Base-by-base conservation (phyloP, 2,888 invertebrate species). In the Cephus pulcher region DNA sequence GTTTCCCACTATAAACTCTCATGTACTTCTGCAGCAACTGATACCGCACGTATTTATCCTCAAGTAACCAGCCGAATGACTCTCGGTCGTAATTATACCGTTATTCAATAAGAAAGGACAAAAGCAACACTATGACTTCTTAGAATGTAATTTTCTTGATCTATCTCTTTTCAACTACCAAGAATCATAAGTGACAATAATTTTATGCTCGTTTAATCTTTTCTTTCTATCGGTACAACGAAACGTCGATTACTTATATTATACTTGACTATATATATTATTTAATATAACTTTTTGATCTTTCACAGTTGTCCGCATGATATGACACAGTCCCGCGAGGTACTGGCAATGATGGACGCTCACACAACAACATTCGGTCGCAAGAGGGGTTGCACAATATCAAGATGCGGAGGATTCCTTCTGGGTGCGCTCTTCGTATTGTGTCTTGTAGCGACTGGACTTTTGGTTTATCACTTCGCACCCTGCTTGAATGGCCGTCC, bases 381-480 rank as follows among this genome's bases (percentile, higher is more conserved):
- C 74, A 94, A 94, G 88, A 93, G 93, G 76, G 95, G 95, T 34
- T 93, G 95, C 83, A 94, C 94, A 86, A 90, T 96, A 76, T 95
- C 95, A 34, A 94, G 94, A 84, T 94, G 94, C 80, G 93, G 95
- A 23, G 93, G 94, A 9, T 91, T 95, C 75, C 92, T 96, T 32
- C 90, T 96, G 74, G 92, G 93, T 6, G 92, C 94, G 70, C 93
- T 95, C 81, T 95, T 96, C 88, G 89, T 94, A 1, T 92, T 94
- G 82, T 94, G 95, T 12, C 89, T 96, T 75, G 93, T 96, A 35
- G 95, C 94, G 73, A 96, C 96, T 3, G 95, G 96, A 11, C 93
- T 97, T 56, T 92, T 96, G 83, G 96, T 96, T 34, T 96, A 96
- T 90, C 95, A 96, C 90, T 95, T 96, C 85, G 95, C 95, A 30